A percentile compares a stretch with the other conserved stretches of the same genome.
Evolutionary conservation across 2,113 vertebrate species (phyloP).

Genomic region (Gymnocephalus cernua): DNA sequence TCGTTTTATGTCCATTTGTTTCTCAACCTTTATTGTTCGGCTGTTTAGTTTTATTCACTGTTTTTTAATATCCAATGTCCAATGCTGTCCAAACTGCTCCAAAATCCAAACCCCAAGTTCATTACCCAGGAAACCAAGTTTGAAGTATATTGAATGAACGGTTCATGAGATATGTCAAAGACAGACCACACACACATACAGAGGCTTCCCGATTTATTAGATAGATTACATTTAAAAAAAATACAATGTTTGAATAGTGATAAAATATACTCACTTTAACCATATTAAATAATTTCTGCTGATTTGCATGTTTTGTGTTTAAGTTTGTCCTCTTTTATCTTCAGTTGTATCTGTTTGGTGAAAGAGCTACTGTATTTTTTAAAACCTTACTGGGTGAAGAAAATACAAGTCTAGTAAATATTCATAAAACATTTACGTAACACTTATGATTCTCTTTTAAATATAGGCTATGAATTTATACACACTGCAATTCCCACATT

Average conservation of each 20-base stretch:
- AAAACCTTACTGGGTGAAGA: neutral
- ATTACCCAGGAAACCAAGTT: no score
- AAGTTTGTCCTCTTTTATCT: neutral
- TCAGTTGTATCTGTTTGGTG: neutral
- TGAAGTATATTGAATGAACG: no score
- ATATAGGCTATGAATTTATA: neutral
- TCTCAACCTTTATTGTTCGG: no score
- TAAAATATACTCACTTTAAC: neutral
- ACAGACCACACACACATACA: no score
- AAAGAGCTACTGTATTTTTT: neutral
- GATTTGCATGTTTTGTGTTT: neutral
- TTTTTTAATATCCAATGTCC: no score
- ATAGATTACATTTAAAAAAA: neutral
- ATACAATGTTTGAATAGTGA: neutral
- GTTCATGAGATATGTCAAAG: no score
- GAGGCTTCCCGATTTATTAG: no score
- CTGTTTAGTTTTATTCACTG: no score
- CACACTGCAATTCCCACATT: neutral
- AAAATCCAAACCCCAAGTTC: no score
- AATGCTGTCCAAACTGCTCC: no score
- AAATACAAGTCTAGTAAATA: neutral
- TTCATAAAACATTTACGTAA: neutral
- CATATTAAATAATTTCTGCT: neutral
- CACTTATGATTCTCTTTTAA: neutral
- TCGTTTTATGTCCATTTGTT: no score